These are phyloP conservation scores for Cyrtorhinus lividipennis DNA, from an alignment of 1,140 invertebrate species.

Conservation along the genomic window DNA sequence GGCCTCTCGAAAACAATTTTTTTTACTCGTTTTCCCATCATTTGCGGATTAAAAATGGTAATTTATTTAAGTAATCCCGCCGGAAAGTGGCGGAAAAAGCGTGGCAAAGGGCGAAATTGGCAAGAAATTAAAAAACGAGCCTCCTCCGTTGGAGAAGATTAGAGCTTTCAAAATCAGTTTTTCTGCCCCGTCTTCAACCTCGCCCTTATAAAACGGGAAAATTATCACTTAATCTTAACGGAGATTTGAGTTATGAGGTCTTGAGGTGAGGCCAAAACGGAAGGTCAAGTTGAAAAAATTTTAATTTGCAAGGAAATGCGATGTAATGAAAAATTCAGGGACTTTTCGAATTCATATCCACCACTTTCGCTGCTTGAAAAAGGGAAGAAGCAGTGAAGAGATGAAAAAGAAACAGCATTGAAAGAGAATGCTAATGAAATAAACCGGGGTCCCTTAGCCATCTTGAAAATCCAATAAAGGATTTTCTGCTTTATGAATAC, in stretches of 20 bases:
- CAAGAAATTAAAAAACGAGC: neutral
- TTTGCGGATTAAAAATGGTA: conserved; percentile 1
- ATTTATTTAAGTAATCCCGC: conserved; percentile 9
- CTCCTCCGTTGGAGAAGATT: neutral
- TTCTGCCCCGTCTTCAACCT: neutral
- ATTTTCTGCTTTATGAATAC: conserved; percentile 13
- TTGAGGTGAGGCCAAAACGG: neutral
- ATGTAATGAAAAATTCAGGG: conserved; percentile 8
- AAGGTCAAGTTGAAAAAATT: neutral
- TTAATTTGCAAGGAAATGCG: conserved; percentile 12
- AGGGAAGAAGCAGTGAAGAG: neutral
- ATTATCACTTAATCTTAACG: conserved; percentile 14
- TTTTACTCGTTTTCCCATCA: neutral
- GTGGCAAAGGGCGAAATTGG: neutral
- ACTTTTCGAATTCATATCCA: conserved; percentile 11
- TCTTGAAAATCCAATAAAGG: conserved; percentile 15
- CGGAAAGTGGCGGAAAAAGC: neutral
- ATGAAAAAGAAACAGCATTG: neutral
- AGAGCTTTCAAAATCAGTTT: neutral
- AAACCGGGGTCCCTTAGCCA: neutral
- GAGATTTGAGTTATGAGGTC: neutral
- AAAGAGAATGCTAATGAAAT: conserved; percentile 14
- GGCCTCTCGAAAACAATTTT: no score
- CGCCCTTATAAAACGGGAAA: no score
- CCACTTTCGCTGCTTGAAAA: neutral